These are phyloP conservation scores for Temnopleurus reevesii DNA, from an alignment of 53 echinoderm and acorn worm species.

Conservation along the genomic window DNA sequence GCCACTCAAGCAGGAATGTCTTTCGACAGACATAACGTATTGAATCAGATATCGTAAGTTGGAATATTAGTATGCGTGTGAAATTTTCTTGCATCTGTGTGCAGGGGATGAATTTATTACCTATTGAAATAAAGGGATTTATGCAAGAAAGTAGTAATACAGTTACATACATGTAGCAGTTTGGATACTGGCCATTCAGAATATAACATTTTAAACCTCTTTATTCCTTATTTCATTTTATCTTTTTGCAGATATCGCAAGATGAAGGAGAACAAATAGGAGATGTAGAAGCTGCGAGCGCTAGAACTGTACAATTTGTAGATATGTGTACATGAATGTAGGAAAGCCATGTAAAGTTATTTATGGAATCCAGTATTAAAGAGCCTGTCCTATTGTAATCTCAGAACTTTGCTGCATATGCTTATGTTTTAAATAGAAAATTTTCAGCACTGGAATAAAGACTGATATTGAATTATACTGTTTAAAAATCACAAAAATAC, in stretches of 20 bases:
- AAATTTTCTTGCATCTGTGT: too few relatives aligned
- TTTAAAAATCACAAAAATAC: not conserved
- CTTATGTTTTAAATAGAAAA: not conserved
- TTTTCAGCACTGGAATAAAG: not conserved
- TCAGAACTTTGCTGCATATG: not conserved
- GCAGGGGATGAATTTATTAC: too few relatives aligned
- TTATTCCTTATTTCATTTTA: not conserved
- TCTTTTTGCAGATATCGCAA: not conserved
- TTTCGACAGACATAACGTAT: too few relatives aligned
- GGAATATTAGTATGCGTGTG: too few relatives aligned
- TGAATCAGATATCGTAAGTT: too few relatives aligned
- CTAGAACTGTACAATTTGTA: conserved; percentile 28
- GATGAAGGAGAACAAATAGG: not conserved
- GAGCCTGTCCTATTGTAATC: not conserved
- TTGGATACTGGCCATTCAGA: not conserved
- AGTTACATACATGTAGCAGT: not conserved
- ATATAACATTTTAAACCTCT: not conserved
- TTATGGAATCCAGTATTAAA: not conserved
- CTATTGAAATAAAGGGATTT: too few relatives aligned
- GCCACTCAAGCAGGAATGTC: too few relatives aligned
- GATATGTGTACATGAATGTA: conserved; percentile 21
- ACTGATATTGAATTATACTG: too few relatives aligned
- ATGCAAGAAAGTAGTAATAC: not conserved
- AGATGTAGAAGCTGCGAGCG: not conserved
- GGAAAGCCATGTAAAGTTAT: not conserved